phyloP scores from a whole-genome alignment of 2,888 invertebrate species.

The Boloria selene region DNA sequence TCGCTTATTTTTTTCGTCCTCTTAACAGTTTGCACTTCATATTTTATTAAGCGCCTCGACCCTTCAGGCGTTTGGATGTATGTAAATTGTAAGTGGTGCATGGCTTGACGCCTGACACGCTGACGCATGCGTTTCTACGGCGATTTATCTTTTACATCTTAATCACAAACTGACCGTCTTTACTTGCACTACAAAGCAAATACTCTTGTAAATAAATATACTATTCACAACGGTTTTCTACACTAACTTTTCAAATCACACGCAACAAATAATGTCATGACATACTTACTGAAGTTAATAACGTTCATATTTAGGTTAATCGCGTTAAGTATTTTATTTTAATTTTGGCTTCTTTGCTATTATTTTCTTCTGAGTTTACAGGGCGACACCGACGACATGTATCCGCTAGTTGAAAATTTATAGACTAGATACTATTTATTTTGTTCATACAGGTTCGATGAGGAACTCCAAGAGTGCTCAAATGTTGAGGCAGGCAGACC shows the following conservation, averaged over 20 bases:
- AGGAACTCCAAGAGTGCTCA: conserved; percentile 86
- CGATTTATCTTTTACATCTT: conserved; percentile 49
- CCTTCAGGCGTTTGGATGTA: conserved; percentile 63
- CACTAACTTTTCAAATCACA: conserved; percentile 19
- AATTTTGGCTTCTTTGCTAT: conserved; percentile 32
- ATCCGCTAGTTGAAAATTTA: conserved; percentile 37
- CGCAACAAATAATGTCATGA: conserved; percentile 23
- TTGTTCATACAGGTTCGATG: conserved; percentile 83
- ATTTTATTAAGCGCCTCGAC: conserved; percentile 56
- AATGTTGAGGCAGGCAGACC: conserved; percentile 85
- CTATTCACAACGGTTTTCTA: conserved; percentile 32
- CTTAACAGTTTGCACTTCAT: conserved; percentile 57
- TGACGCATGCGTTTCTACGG: conserved; percentile 71
- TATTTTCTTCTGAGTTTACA: conserved; percentile 39
- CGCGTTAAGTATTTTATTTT: conserved; percentile 2
- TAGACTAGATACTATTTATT: conserved; percentile 69
- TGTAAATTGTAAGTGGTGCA: conserved; percentile 67
- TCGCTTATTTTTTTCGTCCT: conserved; percentile 63
- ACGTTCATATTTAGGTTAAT: conserved; percentile 1
- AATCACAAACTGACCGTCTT: conserved; percentile 43
- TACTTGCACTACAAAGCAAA: conserved; percentile 57
- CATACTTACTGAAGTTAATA: conserved; percentile 3
- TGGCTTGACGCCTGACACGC: conserved; percentile 72
- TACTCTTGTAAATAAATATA: conserved; percentile 37
- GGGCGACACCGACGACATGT: conserved; percentile 35